phyloP scores from a whole-genome alignment of 1,140 invertebrate species.

The Penaeus chinensis region DNA sequence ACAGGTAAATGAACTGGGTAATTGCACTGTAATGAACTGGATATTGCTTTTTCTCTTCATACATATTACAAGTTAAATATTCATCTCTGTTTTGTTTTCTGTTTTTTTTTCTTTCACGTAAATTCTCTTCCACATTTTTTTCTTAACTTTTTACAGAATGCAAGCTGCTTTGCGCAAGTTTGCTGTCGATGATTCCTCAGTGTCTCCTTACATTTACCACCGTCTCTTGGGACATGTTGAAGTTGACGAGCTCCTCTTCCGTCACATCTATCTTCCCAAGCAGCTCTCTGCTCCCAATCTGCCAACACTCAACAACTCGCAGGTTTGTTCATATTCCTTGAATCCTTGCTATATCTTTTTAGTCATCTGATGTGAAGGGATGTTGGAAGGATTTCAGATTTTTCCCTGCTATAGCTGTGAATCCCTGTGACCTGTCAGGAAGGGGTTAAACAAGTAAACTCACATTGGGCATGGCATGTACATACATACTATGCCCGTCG shows the following conservation, averaged over 20 bases:
- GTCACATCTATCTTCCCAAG: conserved; percentile 87
- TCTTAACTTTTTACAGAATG: conserved; percentile 79
- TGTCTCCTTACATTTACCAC: conserved; percentile 98
- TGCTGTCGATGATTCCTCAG: conserved; percentile 94
- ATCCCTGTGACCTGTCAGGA: too few relatives aligned
- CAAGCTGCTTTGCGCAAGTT: conserved; percentile 94
- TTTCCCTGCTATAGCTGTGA: too few relatives aligned
- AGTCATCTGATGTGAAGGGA: background rate
- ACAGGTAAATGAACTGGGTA: conserved; percentile 76
- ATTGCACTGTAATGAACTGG: conserved; percentile 19
- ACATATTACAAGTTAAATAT: background rate
- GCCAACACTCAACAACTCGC: conserved; percentile 96
- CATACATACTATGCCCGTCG: too few relatives aligned
- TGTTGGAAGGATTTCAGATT: background rate
- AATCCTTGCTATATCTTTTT: background rate
- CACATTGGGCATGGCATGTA: too few relatives aligned
- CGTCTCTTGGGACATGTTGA: conserved; percentile 92
- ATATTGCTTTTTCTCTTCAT: conserved; percentile 6
- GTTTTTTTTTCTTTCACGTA: background rate
- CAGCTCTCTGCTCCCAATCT: conserved; percentile 97
- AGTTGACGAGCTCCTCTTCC: conserved; percentile 93
- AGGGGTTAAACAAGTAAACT: too few relatives aligned
- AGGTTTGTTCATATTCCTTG: conserved; percentile 70
- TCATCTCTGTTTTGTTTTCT: background rate
- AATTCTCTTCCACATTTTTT: background rate